Evolutionary conservation across 2,113 vertebrate genomes (phyloP).

Genomic region (Rostratula benghalensis): DNA sequence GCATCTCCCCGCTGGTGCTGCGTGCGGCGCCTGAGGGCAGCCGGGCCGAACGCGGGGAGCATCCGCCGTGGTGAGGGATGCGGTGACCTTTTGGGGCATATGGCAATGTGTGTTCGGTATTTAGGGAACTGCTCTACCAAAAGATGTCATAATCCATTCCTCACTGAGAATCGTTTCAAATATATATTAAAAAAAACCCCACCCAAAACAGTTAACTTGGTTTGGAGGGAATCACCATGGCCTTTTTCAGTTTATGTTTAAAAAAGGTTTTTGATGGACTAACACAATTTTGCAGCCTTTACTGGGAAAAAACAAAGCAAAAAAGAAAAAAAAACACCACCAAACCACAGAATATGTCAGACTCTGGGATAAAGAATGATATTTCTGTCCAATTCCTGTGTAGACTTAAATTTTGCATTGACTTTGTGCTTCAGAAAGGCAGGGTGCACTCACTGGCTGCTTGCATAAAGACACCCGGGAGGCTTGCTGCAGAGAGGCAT

Average conservation of each 20-base stretch:
- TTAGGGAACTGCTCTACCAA: not conserved
- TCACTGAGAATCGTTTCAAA: not conserved
- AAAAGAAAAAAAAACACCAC: too few species aligned
- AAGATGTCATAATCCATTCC: not conserved
- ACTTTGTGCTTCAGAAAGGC: not conserved
- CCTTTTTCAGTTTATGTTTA: not conserved
- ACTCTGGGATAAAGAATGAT: not conserved
- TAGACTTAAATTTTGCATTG: too few species aligned
- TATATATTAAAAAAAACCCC: not conserved
- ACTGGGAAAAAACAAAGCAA: not conserved
- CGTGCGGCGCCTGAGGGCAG: not conserved
- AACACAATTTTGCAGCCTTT: not conserved
- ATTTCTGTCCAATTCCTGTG: not conserved
- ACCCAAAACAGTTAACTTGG: not conserved
- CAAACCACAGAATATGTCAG: too few species aligned
- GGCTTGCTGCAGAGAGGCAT: not conserved
- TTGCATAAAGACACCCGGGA: fast-evolving
- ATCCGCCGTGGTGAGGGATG: fast-evolving
- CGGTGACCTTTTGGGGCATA: fast-evolving
- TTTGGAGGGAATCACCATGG: fast-evolving
- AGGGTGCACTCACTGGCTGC: not conserved
- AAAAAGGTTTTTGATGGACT: not conserved
- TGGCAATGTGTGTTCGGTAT: fast-evolving
- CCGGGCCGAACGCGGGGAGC: not conserved
- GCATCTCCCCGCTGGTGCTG: not conserved